Evolutionary conservation across 1,140 invertebrate genomes (phyloP), one percentile per base, ranked within the genome.

Genomic region (Meloidogyne hapla): DNA sequence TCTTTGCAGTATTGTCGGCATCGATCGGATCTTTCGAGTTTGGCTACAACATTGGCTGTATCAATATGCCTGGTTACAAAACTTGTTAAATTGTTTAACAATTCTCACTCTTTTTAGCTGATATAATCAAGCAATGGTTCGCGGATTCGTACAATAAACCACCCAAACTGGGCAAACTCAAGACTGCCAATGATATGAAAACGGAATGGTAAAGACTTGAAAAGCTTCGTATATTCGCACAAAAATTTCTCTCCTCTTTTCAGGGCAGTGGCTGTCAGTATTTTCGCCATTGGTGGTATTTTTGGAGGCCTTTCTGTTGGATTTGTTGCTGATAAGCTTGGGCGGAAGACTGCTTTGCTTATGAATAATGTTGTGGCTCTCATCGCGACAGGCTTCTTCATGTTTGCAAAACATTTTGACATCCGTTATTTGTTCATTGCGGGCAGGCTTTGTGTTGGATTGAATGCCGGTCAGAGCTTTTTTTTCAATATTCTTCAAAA

Each of bases 371-470:
- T 95, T 81, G 90, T 98, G 81, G 94, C 94, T 81, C 92, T 98
- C 86, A 90, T 92, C 84, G 95, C 94, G 84, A 94, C 93, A 77
- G 93, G 91, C 88, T 90, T 98, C 74, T 96, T 98, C 94, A 93
- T 93, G 86, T 93, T 93, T 87, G 94, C 94, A 78, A 96, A 96
- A 90, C 91, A 93, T 86, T 92, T 92, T 87, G 91, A 92, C 88
- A 94, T 93, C 80, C 97, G 94, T 89, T 95, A 97, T 91, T 92
- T 98, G 90, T 91, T 99, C 85, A 95, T 98, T 89, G 91, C 95
- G 87, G 96, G 96, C 83, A 91, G 96, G 89, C 93, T 98, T 63
- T 77, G 94, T 0, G 93, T 94, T 48, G 93, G 93, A 70, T 90
- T 94, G n/a, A 94, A 94, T 88, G 91, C 91, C 23, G 93, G 93